Percentiles rank a stretch among this genome's conserved stretches.
Conservation (phyloP, 2,888 invertebrate species). For the Dorcus hopei region DNA sequence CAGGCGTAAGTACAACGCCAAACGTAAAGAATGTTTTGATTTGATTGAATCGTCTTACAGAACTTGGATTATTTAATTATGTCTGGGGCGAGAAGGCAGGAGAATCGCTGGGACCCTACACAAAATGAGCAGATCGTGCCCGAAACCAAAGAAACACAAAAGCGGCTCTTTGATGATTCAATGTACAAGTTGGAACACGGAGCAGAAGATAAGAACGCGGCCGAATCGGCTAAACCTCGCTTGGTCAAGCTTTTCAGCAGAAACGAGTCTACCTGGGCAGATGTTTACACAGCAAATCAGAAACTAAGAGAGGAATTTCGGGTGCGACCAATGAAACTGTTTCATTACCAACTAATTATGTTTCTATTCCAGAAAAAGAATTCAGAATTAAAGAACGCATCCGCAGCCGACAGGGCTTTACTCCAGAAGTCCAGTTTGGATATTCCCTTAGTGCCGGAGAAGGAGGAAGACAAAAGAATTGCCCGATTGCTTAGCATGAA, state of each 20-base stretch:
- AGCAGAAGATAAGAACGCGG: conserved; percentile 70
- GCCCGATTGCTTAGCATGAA: conserved; percentile 73
- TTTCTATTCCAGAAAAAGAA: conserved; percentile 60
- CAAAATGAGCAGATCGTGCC: conserved; percentile 92
- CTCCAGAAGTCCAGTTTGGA: conserved; percentile 73
- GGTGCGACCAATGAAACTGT: conserved; percentile 50
- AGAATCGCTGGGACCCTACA: conserved; percentile 96
- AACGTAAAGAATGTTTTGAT: not conserved
- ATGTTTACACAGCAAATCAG: conserved; percentile 90
- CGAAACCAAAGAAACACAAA: conserved; percentile 87
- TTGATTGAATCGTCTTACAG: conserved; percentile 51
- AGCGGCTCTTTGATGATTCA: conserved; percentile 88
- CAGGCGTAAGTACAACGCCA: conserved; percentile 65
- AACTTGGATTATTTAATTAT: conserved; percentile 96
- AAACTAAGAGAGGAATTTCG: conserved; percentile 81
- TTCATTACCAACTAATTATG: not conserved
- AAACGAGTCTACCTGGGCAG: conserved; percentile 82
- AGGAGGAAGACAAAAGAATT: conserved; percentile 73
- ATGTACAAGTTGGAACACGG: conserved; percentile 98
- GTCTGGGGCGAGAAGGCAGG: conserved; percentile 92
- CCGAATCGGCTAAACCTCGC: conserved; percentile 68
- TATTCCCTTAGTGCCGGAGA: conserved; percentile 75
- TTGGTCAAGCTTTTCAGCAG: conserved; percentile 73
- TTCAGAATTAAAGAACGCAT: conserved; percentile 68
- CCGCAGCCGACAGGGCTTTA: conserved; percentile 66